A percentile compares a stretch with the other conserved stretches of the same genome.
Conservation (phyloP, 2,888 invertebrate genomes). For the Candidula unifasciata region DNA sequence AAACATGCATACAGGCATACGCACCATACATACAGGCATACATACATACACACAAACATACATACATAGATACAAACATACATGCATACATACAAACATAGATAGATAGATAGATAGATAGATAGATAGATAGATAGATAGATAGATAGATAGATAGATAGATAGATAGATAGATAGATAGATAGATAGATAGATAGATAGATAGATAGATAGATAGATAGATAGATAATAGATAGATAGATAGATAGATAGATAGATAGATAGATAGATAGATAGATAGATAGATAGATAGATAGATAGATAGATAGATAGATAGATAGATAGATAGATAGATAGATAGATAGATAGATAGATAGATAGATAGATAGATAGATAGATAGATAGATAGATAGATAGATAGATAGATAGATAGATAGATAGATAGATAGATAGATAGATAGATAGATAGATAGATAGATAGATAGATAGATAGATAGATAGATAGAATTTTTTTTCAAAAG, state of each 20-base stretch:
- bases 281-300: slow-evolving; percentile 7
- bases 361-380: slow-evolving; percentile 8
- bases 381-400: slow-evolving; percentile 8
- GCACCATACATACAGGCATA: too few species aligned
- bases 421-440: slow-evolving; percentile 8
- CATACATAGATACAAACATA: too few species aligned
- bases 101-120: neutral
- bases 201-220: too few species aligned
- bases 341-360: slow-evolving; percentile 6
- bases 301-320: slow-evolving; percentile 19
- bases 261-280: neutral
- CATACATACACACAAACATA: too few species aligned
- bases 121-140: neutral
- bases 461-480: neutral
- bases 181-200: neutral
- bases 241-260: neutral
- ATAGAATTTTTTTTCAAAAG: too few species aligned
- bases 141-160: neutral
- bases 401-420: slow-evolving; percentile 8
- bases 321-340: neutral
- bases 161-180: neutral
- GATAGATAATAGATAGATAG: too few species aligned
- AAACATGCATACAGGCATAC: too few species aligned
- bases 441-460: neutral
- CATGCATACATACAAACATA: neutral